A percentile compares a stretch with the other conserved stretches of the same genome.
phyloP scores from a whole-genome alignment of 1,140 invertebrate species.

The Halictus rubicundus region DNA sequence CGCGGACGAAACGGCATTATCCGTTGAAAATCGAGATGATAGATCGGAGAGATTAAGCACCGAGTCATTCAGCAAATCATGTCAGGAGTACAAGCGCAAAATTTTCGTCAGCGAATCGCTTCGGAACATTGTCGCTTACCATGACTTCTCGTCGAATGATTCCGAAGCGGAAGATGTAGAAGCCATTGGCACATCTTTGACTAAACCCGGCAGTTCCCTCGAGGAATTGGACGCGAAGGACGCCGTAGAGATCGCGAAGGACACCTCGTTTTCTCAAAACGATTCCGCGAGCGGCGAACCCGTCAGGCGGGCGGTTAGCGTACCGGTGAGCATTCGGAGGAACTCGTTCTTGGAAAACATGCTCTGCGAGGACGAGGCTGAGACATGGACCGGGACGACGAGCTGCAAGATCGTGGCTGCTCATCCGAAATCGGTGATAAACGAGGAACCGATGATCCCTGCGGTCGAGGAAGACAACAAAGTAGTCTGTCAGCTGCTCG shows the following conservation, averaged over 20 bases:
- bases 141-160: neutral
- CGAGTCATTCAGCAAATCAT: neutral
- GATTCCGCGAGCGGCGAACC: neutral
- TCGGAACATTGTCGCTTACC: conserved; percentile 6
- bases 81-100: conserved; percentile 5
- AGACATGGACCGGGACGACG: neutral
- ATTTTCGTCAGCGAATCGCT: conserved; percentile 8
- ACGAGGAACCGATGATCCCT: neutral
- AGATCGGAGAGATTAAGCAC: neutral
- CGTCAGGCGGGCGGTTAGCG: neutral
- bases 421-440: conserved; percentile 42
- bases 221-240: neutral
- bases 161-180: neutral
- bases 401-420: conserved; percentile 60
- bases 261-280: neutral
- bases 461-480: neutral
- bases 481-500: neutral
- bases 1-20: neutral
- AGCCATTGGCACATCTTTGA: too few species aligned
- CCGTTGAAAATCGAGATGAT: neutral
- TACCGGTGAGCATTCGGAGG: conserved; percentile 46
- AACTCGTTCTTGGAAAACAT: conserved; percentile 72
- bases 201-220: too few species aligned
- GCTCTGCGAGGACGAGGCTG: conserved; percentile 57
- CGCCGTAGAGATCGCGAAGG: neutral